phyloP scores from a whole-genome alignment of 2,888 invertebrate species.

The Morpho helenor region DNA sequence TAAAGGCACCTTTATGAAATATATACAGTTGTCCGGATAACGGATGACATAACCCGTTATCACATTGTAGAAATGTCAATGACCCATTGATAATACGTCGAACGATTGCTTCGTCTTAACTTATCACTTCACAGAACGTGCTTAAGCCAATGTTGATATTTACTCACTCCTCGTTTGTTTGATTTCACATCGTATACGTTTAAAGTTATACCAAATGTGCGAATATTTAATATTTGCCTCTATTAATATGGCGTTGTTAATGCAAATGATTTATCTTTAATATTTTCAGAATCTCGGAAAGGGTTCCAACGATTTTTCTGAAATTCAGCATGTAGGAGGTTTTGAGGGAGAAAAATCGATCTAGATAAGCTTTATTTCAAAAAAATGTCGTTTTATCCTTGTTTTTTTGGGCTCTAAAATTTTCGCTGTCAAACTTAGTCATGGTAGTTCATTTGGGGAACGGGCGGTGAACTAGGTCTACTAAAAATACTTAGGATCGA shows the following conservation, averaged over 20 bases:
- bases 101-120: slow-evolving; percentile 15
- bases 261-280: neutral
- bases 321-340: too few species aligned
- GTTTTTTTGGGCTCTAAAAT: too few species aligned
- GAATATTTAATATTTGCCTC: neutral
- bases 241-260: neutral
- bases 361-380: too few species aligned
- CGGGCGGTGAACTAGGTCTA: too few species aligned
- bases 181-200: neutral
- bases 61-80: slow-evolving; percentile 16
- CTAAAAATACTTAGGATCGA: too few species aligned
- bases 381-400: too few species aligned
- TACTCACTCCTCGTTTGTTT: neutral
- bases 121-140: slow-evolving; percentile 11
- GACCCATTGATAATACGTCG: slow-evolving; percentile 22
- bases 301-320: too few species aligned
- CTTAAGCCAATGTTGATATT: slow-evolving; percentile 16
- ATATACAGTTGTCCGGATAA: neutral
- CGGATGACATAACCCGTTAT: slow-evolving; percentile 19
- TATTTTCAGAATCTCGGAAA: too few species aligned
- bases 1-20: too few species aligned
- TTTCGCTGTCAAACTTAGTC: too few species aligned
- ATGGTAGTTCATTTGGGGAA: too few species aligned
- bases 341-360: too few species aligned
- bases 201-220: neutral